Base-by-base conservation (phyloP, 1,140 invertebrate genomes). In the Varroa destructor region DNA sequence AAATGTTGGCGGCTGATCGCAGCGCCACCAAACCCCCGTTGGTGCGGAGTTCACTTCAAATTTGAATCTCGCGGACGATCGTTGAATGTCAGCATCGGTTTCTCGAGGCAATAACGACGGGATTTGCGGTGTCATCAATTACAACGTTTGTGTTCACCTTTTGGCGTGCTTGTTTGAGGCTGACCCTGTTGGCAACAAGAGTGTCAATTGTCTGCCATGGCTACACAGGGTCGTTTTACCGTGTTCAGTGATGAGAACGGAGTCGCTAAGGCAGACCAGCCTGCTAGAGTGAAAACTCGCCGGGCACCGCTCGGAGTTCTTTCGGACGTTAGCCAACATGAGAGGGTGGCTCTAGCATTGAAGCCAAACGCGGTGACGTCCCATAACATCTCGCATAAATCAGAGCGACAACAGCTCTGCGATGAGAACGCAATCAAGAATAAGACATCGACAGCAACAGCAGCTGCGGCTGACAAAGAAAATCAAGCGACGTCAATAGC, bases 191-290 rank as follows among this genome's bases (percentile, higher is more conserved):
- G 46, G 46, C 46, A 51, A 25, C 25, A 25, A 25, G 25, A 3
- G 46, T 51, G 46, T 8, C 8, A 5, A 8, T 51, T 51, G 8
- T 51, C 46, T 51, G 46, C 46, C 61, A 67, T 67, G 61, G 61
- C 61, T 14, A 14, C 61, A 12, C 61, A 67, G 36, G 46, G 61
- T 40, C 61, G 61, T 67, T 67, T 67, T 37, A 37, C 55, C 3
- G 42, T 77, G 25, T 42, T 64, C 54, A 67, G 73, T 43, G 56
- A 56, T 12, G 67, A 72, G 58, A 43, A 56, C 6, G 55, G 73
- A 51, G 71, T 76, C 46, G 74, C 76, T 42, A 71, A 76, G 8
- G 70, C 75, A n/a, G 75, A 74, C 4, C 70, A 72, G 10, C 71
- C 73, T 25, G 43, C 74, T 1, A 37, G 46, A 4, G 61, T 46